Evolutionary conservation across 2,888 invertebrate species (phyloP), one percentile per base, ranked within the genome.

Genomic region (Tortricodes alternella): DNA sequence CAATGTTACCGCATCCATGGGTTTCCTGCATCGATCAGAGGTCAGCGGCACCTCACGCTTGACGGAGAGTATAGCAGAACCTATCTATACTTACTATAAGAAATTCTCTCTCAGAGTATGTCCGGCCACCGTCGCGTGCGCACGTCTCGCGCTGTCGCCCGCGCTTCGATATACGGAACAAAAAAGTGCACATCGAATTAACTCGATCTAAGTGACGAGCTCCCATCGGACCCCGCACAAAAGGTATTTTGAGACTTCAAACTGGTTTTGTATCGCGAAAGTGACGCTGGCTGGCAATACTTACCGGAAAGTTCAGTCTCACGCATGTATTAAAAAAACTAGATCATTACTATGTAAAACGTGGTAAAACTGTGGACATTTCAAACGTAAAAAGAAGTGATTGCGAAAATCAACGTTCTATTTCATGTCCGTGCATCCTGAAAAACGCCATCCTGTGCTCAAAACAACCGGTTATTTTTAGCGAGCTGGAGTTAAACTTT

Each of bases 221-320:
- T 64, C 62, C 56, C 58, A 57, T 70, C 61, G 62, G 63, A 65
- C 62, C 63, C n/a, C 53, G 65, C 71, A 70, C 71, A 65, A 58
- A 71, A 80, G 85, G 83, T 88, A 88, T 85, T 83, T 85, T 80
- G 79, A 85, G 74, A 75, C 63, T 62, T 63, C 68, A 60, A 82
- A 86, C 86, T 73, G 82, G 84, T 86, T 86, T 67, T 70, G 67
- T 68, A 69, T 73, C 73, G 80, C 80, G 78, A 82, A 80, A 79
- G 74, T 78, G 66, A 65, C 68, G 59, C 58, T 55, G 53, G 58
- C 56, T 58, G 48, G 53, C 59, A 35, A 56, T 56, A 62, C n/a
- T n/a, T n/a, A n/a, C 59, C 51, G 53, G 55, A 44, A 35, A 44
- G 43, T 16, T 27, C 19, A 37, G 55, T 43, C 34, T 8, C 6